Conservation (phyloP, 2,888 invertebrate genomes). For the Ischnus inquisitorius region DNA sequence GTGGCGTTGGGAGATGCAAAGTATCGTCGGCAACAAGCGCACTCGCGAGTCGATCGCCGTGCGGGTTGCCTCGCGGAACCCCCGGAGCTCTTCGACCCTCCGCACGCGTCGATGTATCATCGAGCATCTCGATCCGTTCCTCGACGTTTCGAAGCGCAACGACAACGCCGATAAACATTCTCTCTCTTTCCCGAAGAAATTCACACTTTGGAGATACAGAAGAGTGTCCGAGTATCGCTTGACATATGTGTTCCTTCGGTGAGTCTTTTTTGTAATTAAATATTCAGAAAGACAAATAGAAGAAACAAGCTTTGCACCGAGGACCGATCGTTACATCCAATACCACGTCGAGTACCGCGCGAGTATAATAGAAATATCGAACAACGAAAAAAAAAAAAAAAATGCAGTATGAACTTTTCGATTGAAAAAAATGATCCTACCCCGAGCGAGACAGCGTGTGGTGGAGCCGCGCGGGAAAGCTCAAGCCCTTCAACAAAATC, state of each 20-base stretch:
- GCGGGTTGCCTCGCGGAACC: slow-evolving; percentile 58
- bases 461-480: no score
- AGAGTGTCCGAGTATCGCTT: not conserved
- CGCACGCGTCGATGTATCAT: not conserved
- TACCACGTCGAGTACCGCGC: not conserved
- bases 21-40: slow-evolving; percentile 61
- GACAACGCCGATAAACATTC: not conserved
- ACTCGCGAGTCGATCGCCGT: slow-evolving; percentile 75
- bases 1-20: slow-evolving; percentile 73
- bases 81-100: not conserved
- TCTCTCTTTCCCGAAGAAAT: not conserved
- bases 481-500: no score
- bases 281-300: not conserved
- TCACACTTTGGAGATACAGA: no score
- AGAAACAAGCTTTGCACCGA: not conserved
- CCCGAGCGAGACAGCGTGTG: no score
- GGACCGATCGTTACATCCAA: slow-evolving; percentile 8
- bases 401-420: not conserved
- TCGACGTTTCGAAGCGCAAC: not conserved
- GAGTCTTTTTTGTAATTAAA: slow-evolving; percentile 34
- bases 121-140: not conserved
- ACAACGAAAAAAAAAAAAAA: not conserved
- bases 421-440: not conserved
- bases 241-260: slow-evolving; percentile 56
- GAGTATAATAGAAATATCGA: not conserved